Evolutionary conservation across 1,140 invertebrate genomes (phyloP).

Genomic region (Archegozetes longisetosus): DNA sequence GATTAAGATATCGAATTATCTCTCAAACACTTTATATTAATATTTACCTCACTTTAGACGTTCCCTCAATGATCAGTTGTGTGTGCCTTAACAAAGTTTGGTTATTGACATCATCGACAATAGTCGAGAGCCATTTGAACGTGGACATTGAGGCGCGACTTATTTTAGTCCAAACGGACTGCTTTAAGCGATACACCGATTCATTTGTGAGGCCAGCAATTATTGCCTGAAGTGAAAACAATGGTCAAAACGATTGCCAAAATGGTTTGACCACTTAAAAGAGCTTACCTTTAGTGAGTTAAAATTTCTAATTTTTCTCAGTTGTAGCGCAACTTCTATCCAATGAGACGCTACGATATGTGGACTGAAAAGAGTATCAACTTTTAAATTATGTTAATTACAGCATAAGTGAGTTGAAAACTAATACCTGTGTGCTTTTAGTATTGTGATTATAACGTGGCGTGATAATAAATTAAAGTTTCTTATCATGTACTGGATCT

Average conservation of each 20-base stretch:
- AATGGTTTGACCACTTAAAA: not conserved
- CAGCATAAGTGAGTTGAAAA: constrained; percentile 9
- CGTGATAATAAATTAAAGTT: constrained; percentile 19
- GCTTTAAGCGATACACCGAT: constrained; percentile 19
- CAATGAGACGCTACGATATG: constrained; percentile 15
- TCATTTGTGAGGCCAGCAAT: constrained; percentile 20
- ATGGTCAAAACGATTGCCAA: not conserved
- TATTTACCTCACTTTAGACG: constrained; percentile 18
- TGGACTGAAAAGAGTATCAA: constrained; percentile 7
- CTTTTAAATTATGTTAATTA: no score
- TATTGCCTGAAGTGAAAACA: constrained; percentile 8
- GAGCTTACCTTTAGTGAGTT: constrained; percentile 18
- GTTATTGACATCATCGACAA: constrained; percentile 21
- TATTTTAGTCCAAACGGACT: constrained; percentile 16
- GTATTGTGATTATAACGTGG: constrained; percentile 18
- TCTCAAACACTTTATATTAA: not conserved
- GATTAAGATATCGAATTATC: not conserved
- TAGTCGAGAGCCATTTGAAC: constrained; percentile 15
- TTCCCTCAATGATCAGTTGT: constrained; percentile 20
- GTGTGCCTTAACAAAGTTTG: constrained; percentile 18
- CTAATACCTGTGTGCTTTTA: constrained; percentile 12
- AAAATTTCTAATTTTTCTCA: constrained; percentile 18
- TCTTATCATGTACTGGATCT: constrained; percentile 15
- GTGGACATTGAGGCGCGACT: constrained; percentile 1
- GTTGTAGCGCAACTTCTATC: constrained; percentile 17